A percentile compares a stretch with the other conserved stretches of the same genome.
phyloP scores from a whole-genome alignment of 2,113 vertebrate species.

The Lophotis ruficrista region DNA sequence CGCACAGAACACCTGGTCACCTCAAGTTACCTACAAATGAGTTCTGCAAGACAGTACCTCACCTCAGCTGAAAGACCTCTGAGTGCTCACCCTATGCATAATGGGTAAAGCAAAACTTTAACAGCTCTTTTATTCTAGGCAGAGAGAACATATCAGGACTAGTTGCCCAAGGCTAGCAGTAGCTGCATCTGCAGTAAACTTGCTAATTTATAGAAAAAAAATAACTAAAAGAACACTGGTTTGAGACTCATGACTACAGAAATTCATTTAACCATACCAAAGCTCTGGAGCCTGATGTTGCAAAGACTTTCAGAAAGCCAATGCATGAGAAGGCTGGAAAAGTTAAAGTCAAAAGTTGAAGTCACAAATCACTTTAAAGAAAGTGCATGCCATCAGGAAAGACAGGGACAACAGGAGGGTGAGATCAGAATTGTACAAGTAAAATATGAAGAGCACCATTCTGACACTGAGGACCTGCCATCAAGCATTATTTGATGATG shows the following conservation, averaged over 20 bases:
- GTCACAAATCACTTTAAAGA: neutral
- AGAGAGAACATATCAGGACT: neutral
- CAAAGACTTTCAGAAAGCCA: neutral
- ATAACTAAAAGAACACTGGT: neutral
- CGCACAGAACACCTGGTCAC: neutral
- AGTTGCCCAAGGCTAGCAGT: neutral
- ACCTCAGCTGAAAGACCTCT: neutral
- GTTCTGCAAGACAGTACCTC: neutral
- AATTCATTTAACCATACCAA: neutral
- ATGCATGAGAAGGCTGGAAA: fast-evolving
- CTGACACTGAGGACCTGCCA: neutral
- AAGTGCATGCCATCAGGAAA: neutral
- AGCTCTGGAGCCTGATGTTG: neutral
- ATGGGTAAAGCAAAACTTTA: neutral
- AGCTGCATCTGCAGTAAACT: neutral
- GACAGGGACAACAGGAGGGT: neutral
- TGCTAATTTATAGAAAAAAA: neutral
- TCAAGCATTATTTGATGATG: neutral
- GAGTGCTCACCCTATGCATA: neutral
- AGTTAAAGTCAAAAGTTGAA: neutral
- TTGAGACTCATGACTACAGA: neutral
- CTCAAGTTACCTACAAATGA: neutral
- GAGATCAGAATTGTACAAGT: fast-evolving
- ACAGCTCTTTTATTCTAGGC: neutral
- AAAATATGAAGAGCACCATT: neutral